Evolutionary conservation across 2,888 invertebrate species (phyloP).

Genomic region (Callyntrura sp.): DNA sequence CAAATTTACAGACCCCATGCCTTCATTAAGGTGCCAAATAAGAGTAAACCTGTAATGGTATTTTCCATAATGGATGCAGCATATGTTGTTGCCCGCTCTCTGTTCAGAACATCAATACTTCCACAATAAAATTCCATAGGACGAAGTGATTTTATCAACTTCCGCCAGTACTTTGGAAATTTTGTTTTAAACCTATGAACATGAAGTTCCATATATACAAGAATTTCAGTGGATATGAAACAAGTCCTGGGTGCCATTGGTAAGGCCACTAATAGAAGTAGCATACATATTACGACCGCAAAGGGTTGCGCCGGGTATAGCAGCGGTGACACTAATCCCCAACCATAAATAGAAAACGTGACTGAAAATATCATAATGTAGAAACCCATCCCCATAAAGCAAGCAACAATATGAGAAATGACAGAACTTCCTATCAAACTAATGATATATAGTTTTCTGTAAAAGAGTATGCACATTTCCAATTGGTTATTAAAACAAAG

Average conservation of each 20-base stretch:
- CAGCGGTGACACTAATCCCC: not conserved
- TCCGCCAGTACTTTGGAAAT: too few relatives aligned
- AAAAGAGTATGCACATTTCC: too few relatives aligned
- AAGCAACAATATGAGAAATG: not conserved
- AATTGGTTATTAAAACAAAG: too few relatives aligned
- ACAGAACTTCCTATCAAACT: too few relatives aligned
- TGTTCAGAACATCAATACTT: not conserved
- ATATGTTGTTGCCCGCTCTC: conserved; percentile 18
- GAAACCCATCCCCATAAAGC: not conserved
- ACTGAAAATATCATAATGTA: conserved; percentile 19
- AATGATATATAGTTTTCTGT: too few relatives aligned
- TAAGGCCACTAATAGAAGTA: not conserved
- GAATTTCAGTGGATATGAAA: too few relatives aligned
- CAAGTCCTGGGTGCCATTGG: not conserved
- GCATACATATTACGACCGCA: not conserved
- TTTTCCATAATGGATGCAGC: not conserved
- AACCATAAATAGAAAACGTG: not conserved
- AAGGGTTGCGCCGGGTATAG: not conserved
- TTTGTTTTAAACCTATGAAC: too few relatives aligned
- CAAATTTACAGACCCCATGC: too few relatives aligned
- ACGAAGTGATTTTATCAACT: too few relatives aligned
- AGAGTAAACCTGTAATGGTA: too few relatives aligned
- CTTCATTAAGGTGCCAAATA: too few relatives aligned
- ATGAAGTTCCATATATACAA: too few relatives aligned
- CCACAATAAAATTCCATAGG: not conserved